phyloP scores from a whole-genome alignment of 2,888 invertebrate species.

The Drosophila neotestacea region DNA sequence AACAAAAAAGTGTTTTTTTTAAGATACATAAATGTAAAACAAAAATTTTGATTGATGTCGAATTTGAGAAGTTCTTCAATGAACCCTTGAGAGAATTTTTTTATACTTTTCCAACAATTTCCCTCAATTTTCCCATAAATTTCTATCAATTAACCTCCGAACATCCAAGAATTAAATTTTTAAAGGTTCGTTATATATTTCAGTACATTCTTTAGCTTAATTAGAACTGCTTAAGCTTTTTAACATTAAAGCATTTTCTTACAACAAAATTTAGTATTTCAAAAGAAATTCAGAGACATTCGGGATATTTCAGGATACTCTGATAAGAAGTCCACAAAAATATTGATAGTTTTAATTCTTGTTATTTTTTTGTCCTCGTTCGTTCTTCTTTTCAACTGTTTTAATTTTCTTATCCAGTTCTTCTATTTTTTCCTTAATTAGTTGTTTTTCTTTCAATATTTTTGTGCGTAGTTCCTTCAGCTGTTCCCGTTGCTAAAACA shows the following conservation, averaged over 20 bases:
- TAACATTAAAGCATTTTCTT: too few species aligned
- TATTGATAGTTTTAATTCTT: not conserved
- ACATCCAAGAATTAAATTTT: too few species aligned
- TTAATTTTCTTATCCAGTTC: slow-evolving; percentile 34
- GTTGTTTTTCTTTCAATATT: slow-evolving; percentile 29
- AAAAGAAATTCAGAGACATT: not conserved
- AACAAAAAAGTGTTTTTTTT: not conserved
- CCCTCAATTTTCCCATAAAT: too few species aligned
- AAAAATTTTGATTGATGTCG: not conserved
- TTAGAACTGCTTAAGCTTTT: too few species aligned
- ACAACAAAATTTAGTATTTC: not conserved
- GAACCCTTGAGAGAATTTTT: not conserved
- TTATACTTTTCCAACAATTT: not conserved
- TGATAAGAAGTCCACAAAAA: too few species aligned
- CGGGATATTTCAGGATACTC: too few species aligned
- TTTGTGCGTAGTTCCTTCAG: slow-evolving; percentile 41
- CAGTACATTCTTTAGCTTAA: too few species aligned
- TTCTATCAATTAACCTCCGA: too few species aligned
- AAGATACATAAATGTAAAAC: not conserved
- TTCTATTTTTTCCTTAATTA: slow-evolving; percentile 19
- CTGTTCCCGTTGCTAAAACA: slow-evolving; percentile 51
- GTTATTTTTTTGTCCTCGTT: not conserved
- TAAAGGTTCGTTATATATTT: too few species aligned
- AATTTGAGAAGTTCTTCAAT: slow-evolving; percentile 8
- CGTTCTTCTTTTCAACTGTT: not conserved